These are phyloP conservation scores for Setipinna tenuifilis DNA, from an alignment of 2,797 vertebrate species.

Conservation along the genomic window DNA sequence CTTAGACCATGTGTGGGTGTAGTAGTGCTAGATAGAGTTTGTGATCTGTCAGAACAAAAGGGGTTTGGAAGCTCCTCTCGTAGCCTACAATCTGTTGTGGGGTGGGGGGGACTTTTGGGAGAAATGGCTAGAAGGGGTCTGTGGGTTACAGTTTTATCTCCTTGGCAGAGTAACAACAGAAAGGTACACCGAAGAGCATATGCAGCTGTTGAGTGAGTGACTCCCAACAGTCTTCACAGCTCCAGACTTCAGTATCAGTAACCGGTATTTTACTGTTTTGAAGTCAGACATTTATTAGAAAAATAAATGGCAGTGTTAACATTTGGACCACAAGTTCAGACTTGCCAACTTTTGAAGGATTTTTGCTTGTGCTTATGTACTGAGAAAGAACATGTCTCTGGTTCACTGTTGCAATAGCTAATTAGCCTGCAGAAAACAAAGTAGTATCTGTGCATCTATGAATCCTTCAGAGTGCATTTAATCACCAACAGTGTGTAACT, in stretches of 20 bases:
- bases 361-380: not conserved
- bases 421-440: constrained; percentile 11
- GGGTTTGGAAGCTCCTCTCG: not conserved
- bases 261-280: constrained; percentile 5
- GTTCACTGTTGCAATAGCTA: not conserved
- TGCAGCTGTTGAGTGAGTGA: not conserved
- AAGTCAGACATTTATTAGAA: constrained; percentile 9
- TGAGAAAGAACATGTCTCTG: not conserved
- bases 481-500: not conserved
- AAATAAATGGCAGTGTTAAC: constrained; percentile 50
- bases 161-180: not conserved
- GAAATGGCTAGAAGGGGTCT: not conserved
- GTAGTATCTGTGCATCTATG: not conserved
- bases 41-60: not conserved
- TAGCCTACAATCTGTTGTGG: not conserved
- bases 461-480: not conserved
- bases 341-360: not conserved
- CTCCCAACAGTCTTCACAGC: not conserved
- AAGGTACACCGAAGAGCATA: not conserved
- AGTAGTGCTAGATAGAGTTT: not conserved
- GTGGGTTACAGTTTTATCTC: not conserved
- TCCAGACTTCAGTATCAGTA: not conserved
- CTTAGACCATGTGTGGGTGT: not conserved
- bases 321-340: constrained; percentile 32
- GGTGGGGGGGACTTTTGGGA: not conserved